These are phyloP conservation scores for Phaethornis superciliosus DNA, from an alignment of 2,113 vertebrate species.

Conservation along the genomic window DNA sequence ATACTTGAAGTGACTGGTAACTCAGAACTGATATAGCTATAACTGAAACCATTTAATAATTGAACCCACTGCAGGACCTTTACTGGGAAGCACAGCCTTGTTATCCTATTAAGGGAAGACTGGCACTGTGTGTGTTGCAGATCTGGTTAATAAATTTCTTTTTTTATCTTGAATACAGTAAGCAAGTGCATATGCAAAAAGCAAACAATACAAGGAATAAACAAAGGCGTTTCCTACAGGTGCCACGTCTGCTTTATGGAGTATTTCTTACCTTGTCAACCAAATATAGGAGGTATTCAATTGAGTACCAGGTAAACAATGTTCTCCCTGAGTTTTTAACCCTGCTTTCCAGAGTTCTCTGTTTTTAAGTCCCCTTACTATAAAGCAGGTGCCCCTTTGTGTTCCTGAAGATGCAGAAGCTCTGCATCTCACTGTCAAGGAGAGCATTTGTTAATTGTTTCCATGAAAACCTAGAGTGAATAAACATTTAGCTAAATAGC, in stretches of 20 bases:
- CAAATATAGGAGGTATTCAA: neutral
- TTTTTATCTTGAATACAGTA: neutral
- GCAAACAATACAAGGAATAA: neutral
- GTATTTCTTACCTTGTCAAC: neutral
- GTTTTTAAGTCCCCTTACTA: neutral
- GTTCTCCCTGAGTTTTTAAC: neutral
- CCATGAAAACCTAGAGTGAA: neutral
- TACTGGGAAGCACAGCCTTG: neutral
- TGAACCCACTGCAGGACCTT: neutral
- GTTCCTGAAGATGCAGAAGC: neutral
- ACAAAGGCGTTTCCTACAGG: neutral
- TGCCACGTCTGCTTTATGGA: neutral
- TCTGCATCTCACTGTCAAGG: neutral
- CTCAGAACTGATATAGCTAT: neutral
- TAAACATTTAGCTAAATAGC: constrained; percentile 42
- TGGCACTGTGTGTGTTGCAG: neutral
- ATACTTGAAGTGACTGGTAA: neutral
- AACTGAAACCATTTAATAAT: neutral
- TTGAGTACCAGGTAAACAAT: neutral
- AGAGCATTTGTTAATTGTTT: constrained; percentile 22
- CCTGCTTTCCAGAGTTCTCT: neutral
- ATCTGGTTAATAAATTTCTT: neutral
- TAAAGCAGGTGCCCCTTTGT: neutral
- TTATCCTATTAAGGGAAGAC: neutral
- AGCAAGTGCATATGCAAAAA: neutral